phyloP scores from a whole-genome alignment of 2,797 vertebrate genomes.

The Sebastes itinus region DNA sequence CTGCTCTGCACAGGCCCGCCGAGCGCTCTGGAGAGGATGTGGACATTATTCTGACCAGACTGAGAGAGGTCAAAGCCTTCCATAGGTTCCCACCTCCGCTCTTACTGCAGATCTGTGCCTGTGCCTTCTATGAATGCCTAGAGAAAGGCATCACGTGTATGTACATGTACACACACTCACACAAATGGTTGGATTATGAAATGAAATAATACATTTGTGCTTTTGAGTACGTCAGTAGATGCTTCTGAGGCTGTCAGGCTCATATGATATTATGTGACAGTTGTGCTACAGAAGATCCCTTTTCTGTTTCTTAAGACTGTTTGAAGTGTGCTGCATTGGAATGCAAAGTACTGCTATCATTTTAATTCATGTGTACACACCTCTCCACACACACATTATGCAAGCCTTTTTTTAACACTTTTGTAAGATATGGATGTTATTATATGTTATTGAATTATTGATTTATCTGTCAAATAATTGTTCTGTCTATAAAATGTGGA shows the following conservation, averaged over 20 bases:
- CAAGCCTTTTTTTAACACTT: background rate
- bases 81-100: conserved; percentile 95
- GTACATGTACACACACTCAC: conserved; percentile 50
- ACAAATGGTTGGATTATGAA: background rate
- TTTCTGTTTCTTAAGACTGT: background rate
- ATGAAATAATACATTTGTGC: background rate
- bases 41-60: conserved; percentile 94
- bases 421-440: background rate
- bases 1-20: conserved; percentile 83
- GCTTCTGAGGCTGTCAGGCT: background rate
- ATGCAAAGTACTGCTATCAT: background rate
- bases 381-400: background rate
- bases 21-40: conserved; percentile 97
- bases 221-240: background rate
- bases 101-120: conserved; percentile 95
- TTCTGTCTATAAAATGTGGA: background rate
- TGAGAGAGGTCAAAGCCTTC: conserved; percentile 96
- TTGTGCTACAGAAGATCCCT: background rate
- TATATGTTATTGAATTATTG: background rate
- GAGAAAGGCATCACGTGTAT: conserved; percentile 97
- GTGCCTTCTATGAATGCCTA: conserved; percentile 95
- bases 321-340: background rate
- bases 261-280: background rate
- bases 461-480: background rate
- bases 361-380: background rate